A percentile compares a stretch with the other conserved stretches of the same genome.
phyloP scores from a whole-genome alignment of 2,113 vertebrate genomes.

The Anthoscopus minutus region DNA sequence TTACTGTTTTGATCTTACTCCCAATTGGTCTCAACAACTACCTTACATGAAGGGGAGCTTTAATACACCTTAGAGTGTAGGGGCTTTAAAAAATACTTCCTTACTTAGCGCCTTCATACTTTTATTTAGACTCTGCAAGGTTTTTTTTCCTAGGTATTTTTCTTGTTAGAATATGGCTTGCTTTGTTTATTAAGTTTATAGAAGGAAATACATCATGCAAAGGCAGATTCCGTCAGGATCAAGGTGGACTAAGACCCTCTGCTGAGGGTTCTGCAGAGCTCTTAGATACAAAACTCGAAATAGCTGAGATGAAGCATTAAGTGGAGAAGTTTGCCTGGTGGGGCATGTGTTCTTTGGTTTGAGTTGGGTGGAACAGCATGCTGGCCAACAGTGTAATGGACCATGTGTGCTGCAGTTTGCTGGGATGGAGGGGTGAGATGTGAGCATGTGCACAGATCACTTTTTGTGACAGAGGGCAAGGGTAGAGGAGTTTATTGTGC shows the following conservation, averaged over 20 bases:
- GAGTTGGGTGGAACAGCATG: not conserved
- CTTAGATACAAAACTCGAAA: not conserved
- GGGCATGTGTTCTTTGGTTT: not conserved
- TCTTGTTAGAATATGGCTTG: not conserved
- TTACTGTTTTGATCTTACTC: not conserved
- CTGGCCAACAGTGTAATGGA: accelerated
- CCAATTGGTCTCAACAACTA: not conserved
- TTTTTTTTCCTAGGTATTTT: not conserved
- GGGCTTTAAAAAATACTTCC: not conserved
- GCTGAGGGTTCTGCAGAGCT: not conserved
- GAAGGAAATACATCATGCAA: not conserved
- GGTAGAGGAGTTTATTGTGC: not conserved
- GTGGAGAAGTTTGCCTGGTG: not conserved
- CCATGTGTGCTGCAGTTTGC: not conserved
- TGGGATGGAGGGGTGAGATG: not conserved
- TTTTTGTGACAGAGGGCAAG: accelerated
- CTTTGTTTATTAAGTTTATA: not conserved
- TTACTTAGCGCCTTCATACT: not conserved
- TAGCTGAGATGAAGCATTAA: not conserved
- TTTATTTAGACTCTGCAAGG: not conserved
- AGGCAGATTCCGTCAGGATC: not conserved
- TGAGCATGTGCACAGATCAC: accelerated
- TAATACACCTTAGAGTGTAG: too few species aligned
- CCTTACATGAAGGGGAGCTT: too few species aligned
- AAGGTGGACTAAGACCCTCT: not conserved